Evolutionary conservation across 2,797 vertebrate genomes (phyloP).

Genomic region (Trichosurus vulpecula): DNA sequence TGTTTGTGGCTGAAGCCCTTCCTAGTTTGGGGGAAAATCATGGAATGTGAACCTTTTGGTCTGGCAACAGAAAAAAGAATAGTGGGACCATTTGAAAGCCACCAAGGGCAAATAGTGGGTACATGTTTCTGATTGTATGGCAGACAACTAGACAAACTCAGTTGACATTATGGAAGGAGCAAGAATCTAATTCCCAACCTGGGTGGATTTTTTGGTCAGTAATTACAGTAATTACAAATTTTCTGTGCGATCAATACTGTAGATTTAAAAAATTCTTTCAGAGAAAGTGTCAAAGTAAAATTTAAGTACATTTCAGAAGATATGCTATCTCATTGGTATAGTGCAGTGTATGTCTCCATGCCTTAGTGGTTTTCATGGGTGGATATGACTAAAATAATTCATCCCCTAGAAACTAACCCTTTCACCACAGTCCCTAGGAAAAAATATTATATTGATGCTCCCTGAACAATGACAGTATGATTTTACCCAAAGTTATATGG

Average conservation of each 20-base stretch:
- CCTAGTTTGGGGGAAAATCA: not conserved
- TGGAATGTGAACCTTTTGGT: not conserved
- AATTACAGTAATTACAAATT: not conserved
- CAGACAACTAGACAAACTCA: not conserved
- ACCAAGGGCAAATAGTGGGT: not conserved
- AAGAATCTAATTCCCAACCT: not conserved
- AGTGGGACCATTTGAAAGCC: not conserved
- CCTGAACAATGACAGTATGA: not conserved
- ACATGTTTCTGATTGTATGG: not conserved
- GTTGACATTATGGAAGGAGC: not conserved
- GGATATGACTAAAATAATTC: not conserved
- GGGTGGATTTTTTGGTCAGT: not conserved
- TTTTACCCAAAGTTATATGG: not conserved
- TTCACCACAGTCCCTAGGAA: not conserved
- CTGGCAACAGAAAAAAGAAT: not conserved
- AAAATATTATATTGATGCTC: not conserved
- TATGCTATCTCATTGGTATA: not conserved
- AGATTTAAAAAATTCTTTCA: constrained; percentile 28
- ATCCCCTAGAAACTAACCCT: not conserved
- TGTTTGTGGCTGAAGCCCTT: not conserved
- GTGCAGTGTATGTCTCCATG: not conserved
- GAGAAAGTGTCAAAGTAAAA: constrained; percentile 17
- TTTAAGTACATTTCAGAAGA: not conserved
- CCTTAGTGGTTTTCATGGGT: not conserved
- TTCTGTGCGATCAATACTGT: not conserved